These are phyloP conservation scores for Acrocyrtus sp. DNA, from an alignment of 2,888 invertebrate species.

Conservation along the genomic window DNA sequence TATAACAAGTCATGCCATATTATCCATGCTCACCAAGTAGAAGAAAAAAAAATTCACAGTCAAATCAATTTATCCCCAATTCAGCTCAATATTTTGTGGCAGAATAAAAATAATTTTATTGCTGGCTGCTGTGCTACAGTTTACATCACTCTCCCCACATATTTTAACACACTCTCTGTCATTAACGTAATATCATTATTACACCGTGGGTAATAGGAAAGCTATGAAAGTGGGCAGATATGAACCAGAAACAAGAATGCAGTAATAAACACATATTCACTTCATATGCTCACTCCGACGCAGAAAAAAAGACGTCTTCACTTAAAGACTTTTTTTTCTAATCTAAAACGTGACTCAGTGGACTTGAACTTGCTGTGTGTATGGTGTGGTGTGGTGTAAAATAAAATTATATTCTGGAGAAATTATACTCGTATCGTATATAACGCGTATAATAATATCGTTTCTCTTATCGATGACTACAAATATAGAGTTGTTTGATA, in stretches of 20 bases:
- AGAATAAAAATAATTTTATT: neutral
- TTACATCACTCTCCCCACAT: neutral
- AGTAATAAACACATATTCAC: neutral
- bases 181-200: neutral
- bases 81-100: too few species aligned
- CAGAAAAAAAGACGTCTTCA: neutral
- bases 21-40: too few species aligned
- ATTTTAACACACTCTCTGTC: neutral
- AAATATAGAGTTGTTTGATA: neutral
- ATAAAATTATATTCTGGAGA: too few species aligned
- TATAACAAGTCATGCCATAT: too few species aligned
- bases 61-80: too few species aligned
- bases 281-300: neutral
- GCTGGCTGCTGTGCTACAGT: neutral
- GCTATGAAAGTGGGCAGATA: too few species aligned
- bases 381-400: neutral
- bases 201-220: too few species aligned
- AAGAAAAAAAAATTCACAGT: too few species aligned
- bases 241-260: neutral
- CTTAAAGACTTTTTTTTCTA: too few species aligned
- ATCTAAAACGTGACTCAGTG: constrained; percentile 44
- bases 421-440: too few species aligned
- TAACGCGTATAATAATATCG: too few species aligned
- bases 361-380: constrained; percentile 53
- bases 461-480: too few species aligned